Conservation (phyloP, 2,888 invertebrate species). For the Mythimna impura region DNA sequence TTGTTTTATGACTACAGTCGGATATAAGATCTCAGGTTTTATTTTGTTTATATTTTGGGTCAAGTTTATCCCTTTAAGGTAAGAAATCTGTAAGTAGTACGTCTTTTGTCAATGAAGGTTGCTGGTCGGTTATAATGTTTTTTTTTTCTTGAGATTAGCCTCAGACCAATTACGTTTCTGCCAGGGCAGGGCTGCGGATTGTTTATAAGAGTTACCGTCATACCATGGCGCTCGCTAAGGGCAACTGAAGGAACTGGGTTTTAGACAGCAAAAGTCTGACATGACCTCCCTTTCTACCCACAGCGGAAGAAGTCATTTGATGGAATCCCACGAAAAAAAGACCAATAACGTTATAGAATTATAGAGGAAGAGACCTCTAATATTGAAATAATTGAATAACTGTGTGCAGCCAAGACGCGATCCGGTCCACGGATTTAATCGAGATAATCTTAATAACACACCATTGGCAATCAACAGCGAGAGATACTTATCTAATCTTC, state of each 20-base stretch:
- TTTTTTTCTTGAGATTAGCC: background rate
- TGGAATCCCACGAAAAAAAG: too few relatives aligned
- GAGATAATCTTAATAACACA: conserved; percentile 72
- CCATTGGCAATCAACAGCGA: conserved; percentile 66
- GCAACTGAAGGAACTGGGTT: too few relatives aligned
- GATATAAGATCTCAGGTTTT: conserved; percentile 47
- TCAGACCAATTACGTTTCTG: background rate
- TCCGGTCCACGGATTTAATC: conserved; percentile 54
- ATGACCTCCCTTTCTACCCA: too few relatives aligned
- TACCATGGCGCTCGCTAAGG: too few relatives aligned
- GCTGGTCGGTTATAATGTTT: background rate
- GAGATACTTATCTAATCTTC: conserved; percentile 67
- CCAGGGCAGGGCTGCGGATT: too few relatives aligned
- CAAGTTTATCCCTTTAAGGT: conserved; percentile 43
- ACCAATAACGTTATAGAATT: background rate
- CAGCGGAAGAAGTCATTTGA: too few relatives aligned
- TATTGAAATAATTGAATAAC: conserved; percentile 43
- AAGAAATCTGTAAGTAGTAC: conserved; percentile 21
- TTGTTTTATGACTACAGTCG: conserved; percentile 47
- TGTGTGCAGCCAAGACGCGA: conserved; percentile 45
- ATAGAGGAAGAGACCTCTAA: background rate
- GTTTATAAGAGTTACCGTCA: too few relatives aligned
- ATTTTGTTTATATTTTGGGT: conserved; percentile 49
- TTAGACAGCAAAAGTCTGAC: too few relatives aligned
- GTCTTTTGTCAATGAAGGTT: conserved; percentile 22